These are phyloP conservation scores for Cyaniris semiargus DNA, from an alignment of 2,888 invertebrate genomes.

Conservation along the genomic window DNA sequence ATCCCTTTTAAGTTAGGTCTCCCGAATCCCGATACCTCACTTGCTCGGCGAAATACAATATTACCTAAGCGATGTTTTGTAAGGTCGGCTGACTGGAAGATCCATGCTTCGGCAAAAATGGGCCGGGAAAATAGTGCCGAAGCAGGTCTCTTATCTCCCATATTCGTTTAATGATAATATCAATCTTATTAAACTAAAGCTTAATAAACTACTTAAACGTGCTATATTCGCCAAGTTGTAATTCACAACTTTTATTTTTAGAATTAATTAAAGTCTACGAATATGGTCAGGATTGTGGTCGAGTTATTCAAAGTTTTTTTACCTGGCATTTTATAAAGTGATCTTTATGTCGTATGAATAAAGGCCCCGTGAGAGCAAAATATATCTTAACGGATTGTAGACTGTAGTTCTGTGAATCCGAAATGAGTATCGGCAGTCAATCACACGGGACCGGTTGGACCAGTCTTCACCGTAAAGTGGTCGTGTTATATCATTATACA, in stretches of 20 bases:
- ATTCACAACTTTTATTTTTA: slow-evolving; percentile 17
- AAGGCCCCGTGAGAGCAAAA: neutral
- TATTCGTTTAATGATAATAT: neutral
- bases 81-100: too few species aligned
- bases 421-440: slow-evolving; percentile 30
- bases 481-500: slow-evolving; percentile 3
- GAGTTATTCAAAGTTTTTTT: neutral
- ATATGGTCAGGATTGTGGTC: neutral
- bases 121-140: too few species aligned
- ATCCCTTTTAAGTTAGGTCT: too few species aligned
- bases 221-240: neutral
- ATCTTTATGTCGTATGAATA: neutral
- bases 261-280: neutral
- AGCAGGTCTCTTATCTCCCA: too few species aligned
- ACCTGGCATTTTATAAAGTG: neutral
- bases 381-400: neutral
- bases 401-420: slow-evolving; percentile 23
- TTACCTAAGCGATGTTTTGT: too few species aligned
- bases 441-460: slow-evolving; percentile 24
- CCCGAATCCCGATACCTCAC: too few species aligned
- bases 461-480: neutral
- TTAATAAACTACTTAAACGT: neutral
- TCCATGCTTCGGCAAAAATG: too few species aligned
- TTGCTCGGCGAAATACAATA: too few species aligned
- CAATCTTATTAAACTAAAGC: neutral